phyloP scores from a whole-genome alignment of 1,140 invertebrate genomes.

The Drosophila tani region DNA sequence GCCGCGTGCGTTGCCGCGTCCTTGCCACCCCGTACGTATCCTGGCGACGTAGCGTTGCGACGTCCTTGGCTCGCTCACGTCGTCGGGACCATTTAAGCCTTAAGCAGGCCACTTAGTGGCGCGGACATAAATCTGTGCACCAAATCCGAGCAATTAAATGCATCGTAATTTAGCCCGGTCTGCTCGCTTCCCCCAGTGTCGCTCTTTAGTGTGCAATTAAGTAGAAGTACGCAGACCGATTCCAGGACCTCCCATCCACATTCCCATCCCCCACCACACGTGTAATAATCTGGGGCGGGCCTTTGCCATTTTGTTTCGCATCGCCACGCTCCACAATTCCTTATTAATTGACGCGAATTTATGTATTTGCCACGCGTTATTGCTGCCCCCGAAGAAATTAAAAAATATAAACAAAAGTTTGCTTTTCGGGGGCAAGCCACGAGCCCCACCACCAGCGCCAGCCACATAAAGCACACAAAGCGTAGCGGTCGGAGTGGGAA shows the following conservation, averaged over 20 bases:
- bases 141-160: slow-evolving; percentile 84
- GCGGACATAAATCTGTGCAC: slow-evolving; percentile 81
- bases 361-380: slow-evolving; percentile 82
- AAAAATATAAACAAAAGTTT: slow-evolving; percentile 78
- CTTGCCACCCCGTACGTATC: slow-evolving; percentile 1
- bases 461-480: slow-evolving; percentile 64
- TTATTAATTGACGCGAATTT: slow-evolving; percentile 83
- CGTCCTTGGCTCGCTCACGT: slow-evolving; percentile 68
- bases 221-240: slow-evolving; percentile 68
- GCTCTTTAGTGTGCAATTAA: slow-evolving; percentile 81
- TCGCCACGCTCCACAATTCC: slow-evolving; percentile 73
- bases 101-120: slow-evolving; percentile 82
- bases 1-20: slow-evolving; percentile 39
- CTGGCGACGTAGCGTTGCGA: slow-evolving; percentile 2
- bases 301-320: slow-evolving; percentile 65
- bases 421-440: slow-evolving; percentile 13
- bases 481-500: slow-evolving; percentile 8
- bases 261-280: slow-evolving; percentile 20
- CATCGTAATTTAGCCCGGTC: slow-evolving; percentile 77
- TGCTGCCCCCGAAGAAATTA: slow-evolving; percentile 74
- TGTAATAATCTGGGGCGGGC: slow-evolving; percentile 64
- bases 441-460: slow-evolving; percentile 6
- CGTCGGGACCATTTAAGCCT: slow-evolving; percentile 80
- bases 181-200: slow-evolving; percentile 18
- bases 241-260: slow-evolving; percentile 16